Evolutionary conservation across 2,113 vertebrate species (phyloP), one percentile per base, ranked within the genome.

Genomic region (Trichomycterus rosablanca): DNA sequence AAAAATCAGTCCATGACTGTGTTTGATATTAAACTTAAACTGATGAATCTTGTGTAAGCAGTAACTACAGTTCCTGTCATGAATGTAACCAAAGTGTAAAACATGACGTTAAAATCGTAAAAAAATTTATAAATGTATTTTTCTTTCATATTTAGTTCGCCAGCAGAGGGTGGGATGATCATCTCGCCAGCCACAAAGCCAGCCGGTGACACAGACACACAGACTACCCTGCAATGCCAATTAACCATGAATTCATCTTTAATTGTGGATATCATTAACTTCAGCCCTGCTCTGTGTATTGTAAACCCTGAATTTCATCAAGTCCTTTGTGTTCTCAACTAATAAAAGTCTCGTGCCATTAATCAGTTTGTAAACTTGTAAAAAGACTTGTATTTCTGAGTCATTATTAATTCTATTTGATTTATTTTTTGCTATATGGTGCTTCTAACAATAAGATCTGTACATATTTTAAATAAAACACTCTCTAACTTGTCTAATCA

Each of bases 391-490:
- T n/a, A 57, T 74, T 75, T 43, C 66, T 57, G 43, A 65, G 52
- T 24, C 63, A 32, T 52, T 26, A 30, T 19, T 55, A 10, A 20
- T 22, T n/a, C n/a, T n/a, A 48, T 34, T 20, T 22, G 30, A 9
- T 6, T 78, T 76, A 46, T 72, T n/a, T 67, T 72, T 70, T 65
- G 18, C 18, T 72, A 67, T 71, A 80, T 83, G 84, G 81, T 82
- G 78, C 81, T 81, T 73, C 58, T 64, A 54, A 71, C 66, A 53
- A 72, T 24, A 60, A 50, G 56, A 71, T 65, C 70, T 88, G 84
- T 88, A 86, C 83, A 88, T 86, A 88, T 72, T 81, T 83, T 75
- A 78, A 87, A 86, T 88, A 88, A 87, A 78, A 65, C 70, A 59
- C 80, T 30, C 66, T 72, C 48, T 64, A 56, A 65, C 46, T 64